Evolutionary conservation across 2,797 vertebrate genomes (phyloP), one percentile per base, ranked within the genome.

Genomic region (Alca torda): DNA sequence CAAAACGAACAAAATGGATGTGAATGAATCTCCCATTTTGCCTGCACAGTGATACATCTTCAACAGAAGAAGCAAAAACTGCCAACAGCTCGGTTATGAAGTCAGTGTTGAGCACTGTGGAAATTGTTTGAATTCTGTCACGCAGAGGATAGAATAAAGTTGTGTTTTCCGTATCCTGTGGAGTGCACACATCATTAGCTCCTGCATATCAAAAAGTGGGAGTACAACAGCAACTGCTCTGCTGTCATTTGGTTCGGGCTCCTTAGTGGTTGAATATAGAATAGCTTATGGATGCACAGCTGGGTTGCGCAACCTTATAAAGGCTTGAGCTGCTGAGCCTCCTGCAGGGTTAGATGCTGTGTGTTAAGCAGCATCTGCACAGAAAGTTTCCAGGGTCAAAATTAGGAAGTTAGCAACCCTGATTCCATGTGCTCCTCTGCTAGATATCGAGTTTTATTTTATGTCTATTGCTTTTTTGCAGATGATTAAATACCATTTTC

Each of bases 121-220:
- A 85, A 92, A 80, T 72, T 53, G 17, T 87, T 94, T 82, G 51
- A 83, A 83, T 77, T 92, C 74, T 90, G 39, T 84, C 72, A 41
- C 1, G 2, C 45, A 64, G 72, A 85, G 75, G n/a, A 18, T 74
- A 82, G 74, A 95, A 93, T 78, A 67, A 96, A 90, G 64, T 74
- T 82, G 50, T 91, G 41, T 76, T 94, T 90, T 89, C 67, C 14
- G 2, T 93, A 46, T 79, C 81, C 75, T 4, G 4, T 77, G 74
- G 84, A 95, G 78, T 33, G 39, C 81, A 80, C 68, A 87, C 68
- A 83, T 93, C 81, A 77, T 96, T 92, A 94, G 56, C 35, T 72
- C 26, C 91, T 85, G 64, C 72, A 83, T 83, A 77, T 89, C 78
- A 92, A 79, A 79, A 65, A 84, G 59, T 67, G n/a, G 50, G 61